Conservation (phyloP, 2,888 invertebrate species). For the Digitonthophagus gazella region DNA sequence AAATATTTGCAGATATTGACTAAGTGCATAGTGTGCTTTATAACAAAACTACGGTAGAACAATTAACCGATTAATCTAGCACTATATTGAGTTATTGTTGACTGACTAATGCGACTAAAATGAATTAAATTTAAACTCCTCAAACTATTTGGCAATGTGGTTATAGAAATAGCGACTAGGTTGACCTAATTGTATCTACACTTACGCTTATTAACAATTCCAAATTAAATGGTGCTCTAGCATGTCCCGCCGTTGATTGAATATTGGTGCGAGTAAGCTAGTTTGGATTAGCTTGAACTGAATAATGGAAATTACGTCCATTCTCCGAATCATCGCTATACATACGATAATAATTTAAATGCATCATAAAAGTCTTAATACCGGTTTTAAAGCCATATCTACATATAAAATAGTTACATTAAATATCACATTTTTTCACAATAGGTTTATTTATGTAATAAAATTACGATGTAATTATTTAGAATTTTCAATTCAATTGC, state of each 20-base stretch:
- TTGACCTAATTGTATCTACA: neutral
- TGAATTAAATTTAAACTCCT: no score
- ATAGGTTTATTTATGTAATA: no score
- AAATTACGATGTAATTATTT: no score
- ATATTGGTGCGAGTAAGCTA: neutral
- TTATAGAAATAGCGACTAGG: no score
- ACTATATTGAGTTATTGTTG: no score
- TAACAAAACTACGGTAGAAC: no score
- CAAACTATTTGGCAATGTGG: neutral
- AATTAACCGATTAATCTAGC: no score
- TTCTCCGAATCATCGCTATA: neutral
- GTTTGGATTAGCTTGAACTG: neutral
- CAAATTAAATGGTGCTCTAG: neutral
- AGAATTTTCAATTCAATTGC: no score
- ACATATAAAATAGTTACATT: no score
- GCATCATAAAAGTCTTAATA: neutral
- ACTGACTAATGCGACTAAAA: no score
- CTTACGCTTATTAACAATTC: neutral
- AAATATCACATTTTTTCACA: no score
- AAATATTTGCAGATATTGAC: neutral
- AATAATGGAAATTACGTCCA: neutral
- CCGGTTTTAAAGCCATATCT: no score
- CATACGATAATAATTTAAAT: neutral
- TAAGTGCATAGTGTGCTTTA: neutral
- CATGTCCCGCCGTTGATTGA: neutral